phyloP scores from a whole-genome alignment of 1,140 invertebrate species.

The Neoseiulus cucumeris region DNA sequence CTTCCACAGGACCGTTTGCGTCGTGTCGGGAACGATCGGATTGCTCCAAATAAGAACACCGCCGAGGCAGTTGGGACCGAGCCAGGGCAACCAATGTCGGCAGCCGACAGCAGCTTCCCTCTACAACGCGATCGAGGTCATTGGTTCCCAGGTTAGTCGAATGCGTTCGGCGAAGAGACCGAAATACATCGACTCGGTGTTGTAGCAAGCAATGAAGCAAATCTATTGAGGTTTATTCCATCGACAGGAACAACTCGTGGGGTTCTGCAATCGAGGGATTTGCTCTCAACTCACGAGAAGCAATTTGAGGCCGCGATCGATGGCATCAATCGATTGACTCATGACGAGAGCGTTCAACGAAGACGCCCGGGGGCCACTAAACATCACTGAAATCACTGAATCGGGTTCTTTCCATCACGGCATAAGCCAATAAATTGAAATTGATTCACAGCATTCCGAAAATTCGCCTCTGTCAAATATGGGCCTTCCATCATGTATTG shows the following conservation, averaged over 20 bases:
- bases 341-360: no score
- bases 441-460: background rate
- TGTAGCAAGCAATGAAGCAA: background rate
- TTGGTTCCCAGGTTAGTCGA: background rate
- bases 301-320: background rate
- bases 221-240: background rate
- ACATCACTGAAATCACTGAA: background rate
- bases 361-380: background rate
- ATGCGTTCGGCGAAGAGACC: background rate
- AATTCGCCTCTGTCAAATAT: no score
- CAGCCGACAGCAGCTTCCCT: background rate
- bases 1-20: background rate
- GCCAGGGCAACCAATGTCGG: background rate
- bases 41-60: background rate
- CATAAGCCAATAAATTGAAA: background rate
- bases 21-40: background rate
- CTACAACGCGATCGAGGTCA: background rate
- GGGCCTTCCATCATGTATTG: no score
- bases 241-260: background rate
- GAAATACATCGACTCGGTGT: background rate
- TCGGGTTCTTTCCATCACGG: background rate
- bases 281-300: background rate
- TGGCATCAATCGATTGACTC: background rate
- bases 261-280: background rate
- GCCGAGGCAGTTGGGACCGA: background rate